Percentiles rank a stretch among this genome's conserved stretches.
Conservation (phyloP, 2,888 invertebrate species). For the Euzophera pinguis region DNA sequence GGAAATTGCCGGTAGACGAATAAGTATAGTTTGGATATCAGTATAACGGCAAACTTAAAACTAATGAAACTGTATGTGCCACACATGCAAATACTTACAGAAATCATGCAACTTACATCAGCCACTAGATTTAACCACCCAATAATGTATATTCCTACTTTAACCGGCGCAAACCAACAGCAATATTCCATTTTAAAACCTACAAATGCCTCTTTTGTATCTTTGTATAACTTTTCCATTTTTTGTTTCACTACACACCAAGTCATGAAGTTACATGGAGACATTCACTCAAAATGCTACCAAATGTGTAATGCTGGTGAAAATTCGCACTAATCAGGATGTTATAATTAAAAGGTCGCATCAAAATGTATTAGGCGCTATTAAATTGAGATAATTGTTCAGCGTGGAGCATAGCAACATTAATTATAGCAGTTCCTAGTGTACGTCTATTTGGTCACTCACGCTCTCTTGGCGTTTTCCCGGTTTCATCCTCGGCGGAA, state of each 20-base stretch:
- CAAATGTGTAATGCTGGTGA: constrained; percentile 25
- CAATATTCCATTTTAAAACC: constrained; percentile 50
- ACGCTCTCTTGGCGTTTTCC: not conserved
- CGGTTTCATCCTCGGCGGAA: not conserved
- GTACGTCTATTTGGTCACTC: not conserved
- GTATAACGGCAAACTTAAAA: too few species aligned
- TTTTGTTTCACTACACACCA: constrained; percentile 4
- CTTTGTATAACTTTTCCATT: constrained; percentile 45
- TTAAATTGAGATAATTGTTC: constrained; percentile 36
- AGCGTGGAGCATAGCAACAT: constrained; percentile 10
- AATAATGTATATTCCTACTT: constrained; percentile 44
- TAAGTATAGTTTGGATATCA: too few species aligned
- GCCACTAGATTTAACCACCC: constrained; percentile 47
- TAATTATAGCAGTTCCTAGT: not conserved
- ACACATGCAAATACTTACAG: not conserved
- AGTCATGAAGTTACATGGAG: constrained; percentile 1
- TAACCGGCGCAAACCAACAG: constrained; percentile 51
- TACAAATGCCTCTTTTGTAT: constrained; percentile 37
- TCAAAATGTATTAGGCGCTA: constrained; percentile 31
- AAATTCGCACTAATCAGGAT: constrained; percentile 55
- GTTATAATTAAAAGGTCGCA: constrained; percentile 51
- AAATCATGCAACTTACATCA: constrained; percentile 42
- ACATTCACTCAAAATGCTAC: constrained; percentile 25
- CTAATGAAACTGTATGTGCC: too few species aligned
- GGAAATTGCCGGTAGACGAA: too few species aligned